Conservation (phyloP, 1,140 invertebrate species). For the Latrodectus geometricus region DNA sequence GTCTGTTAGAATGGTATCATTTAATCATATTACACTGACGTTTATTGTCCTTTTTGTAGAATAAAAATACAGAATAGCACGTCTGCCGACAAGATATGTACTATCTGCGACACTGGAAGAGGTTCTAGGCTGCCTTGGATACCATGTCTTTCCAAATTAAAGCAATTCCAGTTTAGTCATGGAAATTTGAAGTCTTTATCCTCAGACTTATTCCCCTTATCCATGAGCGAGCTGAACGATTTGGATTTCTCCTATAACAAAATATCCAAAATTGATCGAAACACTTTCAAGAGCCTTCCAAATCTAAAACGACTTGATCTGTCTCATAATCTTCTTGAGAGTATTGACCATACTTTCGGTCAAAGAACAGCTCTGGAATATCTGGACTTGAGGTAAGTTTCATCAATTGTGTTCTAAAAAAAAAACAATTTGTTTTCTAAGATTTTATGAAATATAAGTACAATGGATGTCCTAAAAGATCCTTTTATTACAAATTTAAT, state of each 20-base stretch:
- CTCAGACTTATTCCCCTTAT: background rate
- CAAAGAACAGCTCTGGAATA: background rate
- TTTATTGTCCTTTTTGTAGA: background rate
- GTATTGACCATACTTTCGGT: conserved; percentile 10
- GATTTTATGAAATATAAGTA: too few species aligned
- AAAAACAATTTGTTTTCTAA: too few species aligned
- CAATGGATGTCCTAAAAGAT: too few species aligned
- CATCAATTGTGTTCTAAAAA: too few species aligned
- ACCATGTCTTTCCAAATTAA: conserved; percentile 17
- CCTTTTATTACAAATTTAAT: too few species aligned
- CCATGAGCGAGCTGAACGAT: conserved; percentile 4
- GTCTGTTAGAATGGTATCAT: too few species aligned
- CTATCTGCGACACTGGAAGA: conserved; percentile 3
- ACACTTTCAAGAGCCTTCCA: background rate
- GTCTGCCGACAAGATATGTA: background rate
- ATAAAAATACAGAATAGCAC: conserved; percentile 20
- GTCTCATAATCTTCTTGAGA: conserved; percentile 16
- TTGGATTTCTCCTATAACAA: conserved; percentile 16
- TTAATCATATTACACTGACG: too few species aligned
- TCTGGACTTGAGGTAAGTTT: conserved; percentile 32
- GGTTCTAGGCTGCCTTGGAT: conserved; percentile 26
- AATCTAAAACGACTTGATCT: conserved; percentile 19
- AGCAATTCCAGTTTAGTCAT: conserved; percentile 17
- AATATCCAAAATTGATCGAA: conserved; percentile 13
- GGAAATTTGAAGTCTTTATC: background rate